Conservation (phyloP, 2,797 vertebrate species). For the Cygnus olor region DNA sequence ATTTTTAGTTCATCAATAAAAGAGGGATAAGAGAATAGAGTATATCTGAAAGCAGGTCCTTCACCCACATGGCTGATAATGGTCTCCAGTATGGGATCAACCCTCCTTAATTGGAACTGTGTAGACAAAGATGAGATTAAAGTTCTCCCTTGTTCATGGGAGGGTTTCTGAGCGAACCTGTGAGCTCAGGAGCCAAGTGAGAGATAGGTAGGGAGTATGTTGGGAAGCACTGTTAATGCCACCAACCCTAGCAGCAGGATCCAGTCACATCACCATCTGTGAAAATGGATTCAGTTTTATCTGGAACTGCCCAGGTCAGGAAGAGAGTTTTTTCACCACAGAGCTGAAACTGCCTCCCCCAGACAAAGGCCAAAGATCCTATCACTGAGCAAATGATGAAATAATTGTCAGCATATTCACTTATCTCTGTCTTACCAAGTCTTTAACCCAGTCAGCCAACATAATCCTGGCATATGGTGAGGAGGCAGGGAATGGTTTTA, state of each 20-base stretch:
- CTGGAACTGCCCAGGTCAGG: background rate
- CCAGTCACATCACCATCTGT: background rate
- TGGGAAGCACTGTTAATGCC: background rate
- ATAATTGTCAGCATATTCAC: conserved; percentile 3
- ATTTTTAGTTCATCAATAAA: background rate
- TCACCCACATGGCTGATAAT: background rate
- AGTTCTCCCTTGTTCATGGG: background rate
- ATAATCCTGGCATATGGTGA: accelerated
- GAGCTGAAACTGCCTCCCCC: background rate
- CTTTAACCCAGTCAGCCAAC: background rate
- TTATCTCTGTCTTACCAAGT: conserved; percentile 26
- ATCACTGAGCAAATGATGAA: background rate
- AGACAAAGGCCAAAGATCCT: conserved; percentile 24
- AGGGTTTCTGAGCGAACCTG: background rate
- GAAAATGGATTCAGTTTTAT: conserved; percentile 1
- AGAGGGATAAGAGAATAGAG: background rate
- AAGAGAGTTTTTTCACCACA: background rate
- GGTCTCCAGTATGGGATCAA: background rate
- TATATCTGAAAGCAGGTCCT: background rate
- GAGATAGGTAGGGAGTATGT: background rate
- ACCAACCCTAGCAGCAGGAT: accelerated
- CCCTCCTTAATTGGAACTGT: background rate
- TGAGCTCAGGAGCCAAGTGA: background rate
- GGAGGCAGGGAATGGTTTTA: background rate
- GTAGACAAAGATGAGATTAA: background rate